Evolutionary conservation across 2,797 vertebrate genomes (phyloP), one percentile per base, ranked within the genome.

Genomic region (Loris lydekkerianus): DNA sequence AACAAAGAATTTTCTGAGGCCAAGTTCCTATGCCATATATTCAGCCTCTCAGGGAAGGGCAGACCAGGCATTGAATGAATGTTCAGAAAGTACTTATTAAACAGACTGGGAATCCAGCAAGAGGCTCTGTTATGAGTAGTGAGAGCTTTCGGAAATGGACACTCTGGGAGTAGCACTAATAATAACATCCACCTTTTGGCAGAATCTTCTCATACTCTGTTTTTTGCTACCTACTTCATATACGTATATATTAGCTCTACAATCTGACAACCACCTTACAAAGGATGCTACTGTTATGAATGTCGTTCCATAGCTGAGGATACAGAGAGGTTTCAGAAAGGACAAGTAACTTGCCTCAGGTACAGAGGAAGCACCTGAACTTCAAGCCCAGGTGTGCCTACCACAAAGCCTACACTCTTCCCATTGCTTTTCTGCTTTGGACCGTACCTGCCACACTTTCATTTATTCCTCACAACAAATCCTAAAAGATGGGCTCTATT

Each of bases 361-460:
- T 53, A 69, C 92, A 46, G 31, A 23, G 23, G 61, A 49, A 78
- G 53, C 34, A 29, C 10, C 10, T 86, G 76, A 86, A 67, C 40
- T 60, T 92, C 80, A 95, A 89, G 49, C 25, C 43, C 72, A 72
- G 72, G 56, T 61, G 69, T 60, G 75, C 88, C n/a, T 10, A 93
- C 10, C 56, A 46, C 77, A 40, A 73, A 88, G 23, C 11, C 31
- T 60, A 83, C 25, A n/a, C 34, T 76, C 61, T 43, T 83, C 27
- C 40, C 29, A 53, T 15, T 29, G 27, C 9, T 69, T 49, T 92
- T 89, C 88, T 89, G 53, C 40, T 70, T 46, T 37, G 34, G 53
- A 13, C 40, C 25, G 14, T 37, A 15, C n/a, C 18, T 25, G 60
- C 25, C 49, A 31, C 17, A 21, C 21, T 82, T 86, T 91, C 34